Percentiles rank a stretch among this genome's conserved stretches.
Evolutionary conservation across 2,797 vertebrate genomes (phyloP).

Genomic region (Peromyscus aztecus): DNA sequence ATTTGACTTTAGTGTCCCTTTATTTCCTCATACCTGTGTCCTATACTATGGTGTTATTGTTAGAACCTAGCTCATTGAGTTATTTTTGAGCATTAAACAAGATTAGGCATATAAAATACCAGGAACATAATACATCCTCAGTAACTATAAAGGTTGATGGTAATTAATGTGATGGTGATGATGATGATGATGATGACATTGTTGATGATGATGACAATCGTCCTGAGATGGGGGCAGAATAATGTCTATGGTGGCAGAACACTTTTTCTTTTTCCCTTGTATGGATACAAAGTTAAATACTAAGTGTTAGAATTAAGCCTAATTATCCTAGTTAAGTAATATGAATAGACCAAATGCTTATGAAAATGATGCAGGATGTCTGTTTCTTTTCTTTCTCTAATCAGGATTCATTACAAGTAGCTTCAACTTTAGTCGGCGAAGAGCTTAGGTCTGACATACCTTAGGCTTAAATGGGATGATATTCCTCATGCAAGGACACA

Average conservation of each 20-base stretch:
- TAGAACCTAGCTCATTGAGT: not conserved
- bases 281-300: slow-evolving; percentile 22
- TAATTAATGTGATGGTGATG: not conserved
- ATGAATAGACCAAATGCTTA: slow-evolving; percentile 27
- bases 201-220: not conserved
- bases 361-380: not conserved
- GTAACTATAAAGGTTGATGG: not conserved
- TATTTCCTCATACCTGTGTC: not conserved
- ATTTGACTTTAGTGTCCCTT: slow-evolving; percentile 14
- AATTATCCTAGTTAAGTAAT: slow-evolving; percentile 39
- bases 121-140: slow-evolving; percentile 5
- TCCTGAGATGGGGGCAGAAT: not conserved
- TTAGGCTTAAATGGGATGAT: slow-evolving; percentile 6
- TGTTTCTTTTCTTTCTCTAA: not conserved
- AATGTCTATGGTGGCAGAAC: not conserved
- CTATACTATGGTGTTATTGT: not conserved
- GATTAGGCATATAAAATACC: not conserved
- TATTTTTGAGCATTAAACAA: slow-evolving; percentile 50
- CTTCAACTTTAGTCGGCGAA: slow-evolving; percentile 24
- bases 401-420: slow-evolving; percentile 22
- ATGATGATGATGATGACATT: not conserved
- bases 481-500: not conserved
- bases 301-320: slow-evolving; percentile 41
- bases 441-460: not conserved
- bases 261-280: not conserved